Percentiles rank a stretch among this genome's conserved stretches.
Evolutionary conservation across 2,797 vertebrate species (phyloP).

Genomic region (Masticophis lateralis): DNA sequence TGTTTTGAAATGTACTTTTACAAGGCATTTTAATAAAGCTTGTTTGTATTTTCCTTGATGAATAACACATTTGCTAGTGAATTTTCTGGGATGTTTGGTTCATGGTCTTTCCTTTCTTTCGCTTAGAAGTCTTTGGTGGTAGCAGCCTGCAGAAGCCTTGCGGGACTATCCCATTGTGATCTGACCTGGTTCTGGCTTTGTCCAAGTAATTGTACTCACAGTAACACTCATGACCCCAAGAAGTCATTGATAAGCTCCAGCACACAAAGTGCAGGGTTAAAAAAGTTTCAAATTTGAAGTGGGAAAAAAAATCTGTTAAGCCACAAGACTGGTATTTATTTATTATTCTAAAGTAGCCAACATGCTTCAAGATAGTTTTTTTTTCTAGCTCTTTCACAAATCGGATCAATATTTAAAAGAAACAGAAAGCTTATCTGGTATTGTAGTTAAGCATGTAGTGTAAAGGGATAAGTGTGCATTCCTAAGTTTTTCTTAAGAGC

Average conservation of each 20-base stretch:
- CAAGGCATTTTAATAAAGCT: constrained; percentile 90
- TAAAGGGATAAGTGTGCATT: constrained; percentile 7
- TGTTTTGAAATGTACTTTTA: constrained; percentile 79
- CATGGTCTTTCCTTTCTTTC: constrained; percentile 84
- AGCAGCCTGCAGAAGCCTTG: constrained; percentile 78
- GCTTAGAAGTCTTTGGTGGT: constrained; percentile 90
- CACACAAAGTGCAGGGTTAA: constrained; percentile 60
- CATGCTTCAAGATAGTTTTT: constrained; percentile 41
- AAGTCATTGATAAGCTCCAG: constrained; percentile 76
- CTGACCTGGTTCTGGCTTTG: constrained; percentile 84
- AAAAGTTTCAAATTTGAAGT: constrained; percentile 67
- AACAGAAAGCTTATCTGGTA: constrained; percentile 6
- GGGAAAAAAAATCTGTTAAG: constrained; percentile 55
- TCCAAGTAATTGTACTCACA: constrained; percentile 85
- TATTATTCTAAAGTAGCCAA: constrained; percentile 45
- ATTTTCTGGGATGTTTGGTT: constrained; percentile 85
- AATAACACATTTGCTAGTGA: constrained; percentile 91
- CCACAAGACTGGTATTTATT: constrained; percentile 57
- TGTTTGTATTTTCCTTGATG: constrained; percentile 95
- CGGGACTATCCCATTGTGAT: constrained; percentile 84
- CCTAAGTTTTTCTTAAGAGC: constrained; percentile 2
- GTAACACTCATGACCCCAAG: constrained; percentile 75
- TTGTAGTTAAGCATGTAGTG: background rate
- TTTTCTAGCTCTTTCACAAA: constrained; percentile 25
- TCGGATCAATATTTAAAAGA: background rate